Evolutionary conservation across 1,140 invertebrate genomes (phyloP).

Genomic region (Bemisia tabaci): DNA sequence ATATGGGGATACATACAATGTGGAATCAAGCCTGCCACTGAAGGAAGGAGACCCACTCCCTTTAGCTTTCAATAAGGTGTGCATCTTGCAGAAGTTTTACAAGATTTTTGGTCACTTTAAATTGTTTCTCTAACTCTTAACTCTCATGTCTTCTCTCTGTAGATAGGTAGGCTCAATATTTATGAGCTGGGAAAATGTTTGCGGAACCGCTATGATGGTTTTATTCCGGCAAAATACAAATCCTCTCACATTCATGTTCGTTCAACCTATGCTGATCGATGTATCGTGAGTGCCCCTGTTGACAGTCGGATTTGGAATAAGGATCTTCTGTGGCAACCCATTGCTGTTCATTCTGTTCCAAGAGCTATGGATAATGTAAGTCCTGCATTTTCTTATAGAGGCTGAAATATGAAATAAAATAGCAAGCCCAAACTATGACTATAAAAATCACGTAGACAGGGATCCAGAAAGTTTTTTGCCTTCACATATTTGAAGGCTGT

Average conservation of each 20-base stretch:
- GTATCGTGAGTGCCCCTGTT: conserved; percentile 69
- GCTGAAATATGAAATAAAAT: too few relatives aligned
- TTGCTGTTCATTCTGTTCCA: conserved; percentile 68
- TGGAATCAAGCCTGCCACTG: too few relatives aligned
- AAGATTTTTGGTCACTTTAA: not conserved
- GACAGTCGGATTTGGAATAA: conserved; percentile 53
- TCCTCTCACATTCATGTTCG: conserved; percentile 48
- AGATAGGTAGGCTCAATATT: conserved; percentile 47
- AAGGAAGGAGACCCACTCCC: too few relatives aligned
- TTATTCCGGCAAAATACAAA: conserved; percentile 43
- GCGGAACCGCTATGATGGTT: conserved; percentile 42
- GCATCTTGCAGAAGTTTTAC: too few relatives aligned
- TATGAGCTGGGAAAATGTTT: conserved; percentile 47
- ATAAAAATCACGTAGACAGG: too few relatives aligned
- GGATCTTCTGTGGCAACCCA: conserved; percentile 67
- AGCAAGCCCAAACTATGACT: too few relatives aligned
- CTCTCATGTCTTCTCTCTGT: conserved; percentile 20
- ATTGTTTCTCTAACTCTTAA: not conserved
- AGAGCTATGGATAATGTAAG: conserved; percentile 52
- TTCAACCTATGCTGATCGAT: conserved; percentile 55
- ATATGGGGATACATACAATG: too few relatives aligned
- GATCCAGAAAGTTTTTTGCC: too few relatives aligned
- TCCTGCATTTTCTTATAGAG: too few relatives aligned
- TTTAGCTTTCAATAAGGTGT: too few relatives aligned
- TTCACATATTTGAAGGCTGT: too few relatives aligned